A percentile compares a stretch with the other conserved stretches of the same genome.
These are phyloP conservation scores for Celastrina argiolus DNA, from an alignment of 2,888 invertebrate species.

Conservation along the genomic window DNA sequence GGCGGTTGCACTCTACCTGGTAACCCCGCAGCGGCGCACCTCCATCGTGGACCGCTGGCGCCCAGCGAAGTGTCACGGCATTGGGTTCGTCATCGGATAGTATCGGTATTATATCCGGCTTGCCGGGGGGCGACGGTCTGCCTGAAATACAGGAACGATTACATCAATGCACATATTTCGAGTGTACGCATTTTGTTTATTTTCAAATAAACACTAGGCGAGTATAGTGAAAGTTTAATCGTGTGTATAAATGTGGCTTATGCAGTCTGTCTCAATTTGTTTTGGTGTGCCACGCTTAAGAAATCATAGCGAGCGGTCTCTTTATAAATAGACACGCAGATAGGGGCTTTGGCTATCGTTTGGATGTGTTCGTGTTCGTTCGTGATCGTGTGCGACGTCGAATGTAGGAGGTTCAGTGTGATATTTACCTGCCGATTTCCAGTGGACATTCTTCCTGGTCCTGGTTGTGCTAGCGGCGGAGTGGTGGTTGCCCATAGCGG, in stretches of 20 bases:
- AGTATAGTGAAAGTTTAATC: neutral
- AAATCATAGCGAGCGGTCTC: conserved; percentile 63
- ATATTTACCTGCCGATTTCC: conserved; percentile 89
- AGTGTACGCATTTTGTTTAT: neutral
- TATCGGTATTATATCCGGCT: conserved; percentile 87
- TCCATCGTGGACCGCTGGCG: conserved; percentile 88
- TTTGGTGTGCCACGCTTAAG: conserved; percentile 74
- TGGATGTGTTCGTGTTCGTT: conserved; percentile 29
- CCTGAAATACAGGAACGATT: conserved; percentile 72
- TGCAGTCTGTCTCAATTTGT: conserved; percentile 71
- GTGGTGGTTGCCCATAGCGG: conserved; percentile 76
- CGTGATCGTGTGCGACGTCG: conserved; percentile 29
- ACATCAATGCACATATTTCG: neutral
- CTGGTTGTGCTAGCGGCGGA: conserved; percentile 69
- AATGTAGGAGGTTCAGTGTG: conserved; percentile 33
- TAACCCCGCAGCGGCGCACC: conserved; percentile 92
- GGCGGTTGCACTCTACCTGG: conserved; percentile 82
- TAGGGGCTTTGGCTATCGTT: conserved; percentile 44
- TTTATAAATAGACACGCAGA: conserved; percentile 66
- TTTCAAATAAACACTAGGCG: neutral
- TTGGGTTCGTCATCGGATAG: conserved; percentile 86
- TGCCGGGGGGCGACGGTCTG: conserved; percentile 87
- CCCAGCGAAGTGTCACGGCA: conserved; percentile 89
- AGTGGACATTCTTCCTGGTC: conserved; percentile 87
- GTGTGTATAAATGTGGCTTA: conserved; percentile 28